Conservation (phyloP, 2,797 vertebrate species). For the Streptopelia turtur region DNA sequence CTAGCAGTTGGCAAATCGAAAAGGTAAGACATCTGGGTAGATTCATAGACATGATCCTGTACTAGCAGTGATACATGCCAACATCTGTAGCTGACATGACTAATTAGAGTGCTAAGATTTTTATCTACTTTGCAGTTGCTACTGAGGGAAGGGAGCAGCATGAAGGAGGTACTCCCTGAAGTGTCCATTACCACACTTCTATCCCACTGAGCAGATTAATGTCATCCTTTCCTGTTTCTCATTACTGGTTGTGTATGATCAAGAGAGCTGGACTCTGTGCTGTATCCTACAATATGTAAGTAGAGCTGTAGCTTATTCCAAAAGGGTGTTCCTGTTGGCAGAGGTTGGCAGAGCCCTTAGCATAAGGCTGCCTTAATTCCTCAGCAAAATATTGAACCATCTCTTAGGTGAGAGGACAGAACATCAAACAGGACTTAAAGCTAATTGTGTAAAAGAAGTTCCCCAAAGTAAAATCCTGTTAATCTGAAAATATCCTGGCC, state of each 20-base stretch:
- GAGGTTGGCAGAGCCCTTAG: neutral
- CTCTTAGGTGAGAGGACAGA: neutral
- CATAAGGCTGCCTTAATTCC: neutral
- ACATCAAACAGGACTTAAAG: neutral
- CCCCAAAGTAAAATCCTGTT: neutral
- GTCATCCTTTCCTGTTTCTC: neutral
- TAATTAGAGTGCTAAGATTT: neutral
- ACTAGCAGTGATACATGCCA: neutral
- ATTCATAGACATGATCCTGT: neutral
- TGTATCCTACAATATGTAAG: neutral
- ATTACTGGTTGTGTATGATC: neutral
- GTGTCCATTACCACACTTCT: neutral
- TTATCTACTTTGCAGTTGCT: neutral
- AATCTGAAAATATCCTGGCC: neutral
- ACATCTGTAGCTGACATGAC: neutral
- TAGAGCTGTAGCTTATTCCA: neutral
- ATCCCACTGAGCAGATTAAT: neutral
- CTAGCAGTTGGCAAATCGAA: neutral
- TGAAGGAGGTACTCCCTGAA: neutral
- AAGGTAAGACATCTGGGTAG: neutral
- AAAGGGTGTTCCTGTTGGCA: neutral
- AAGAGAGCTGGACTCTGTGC: neutral
- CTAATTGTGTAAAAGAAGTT: neutral
- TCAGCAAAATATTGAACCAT: neutral
- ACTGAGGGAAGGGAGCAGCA: neutral